Evolutionary conservation across 2,797 vertebrate genomes (phyloP), one percentile per base, ranked within the genome.

Genomic region (Melanotaenia nigrans): DNA sequence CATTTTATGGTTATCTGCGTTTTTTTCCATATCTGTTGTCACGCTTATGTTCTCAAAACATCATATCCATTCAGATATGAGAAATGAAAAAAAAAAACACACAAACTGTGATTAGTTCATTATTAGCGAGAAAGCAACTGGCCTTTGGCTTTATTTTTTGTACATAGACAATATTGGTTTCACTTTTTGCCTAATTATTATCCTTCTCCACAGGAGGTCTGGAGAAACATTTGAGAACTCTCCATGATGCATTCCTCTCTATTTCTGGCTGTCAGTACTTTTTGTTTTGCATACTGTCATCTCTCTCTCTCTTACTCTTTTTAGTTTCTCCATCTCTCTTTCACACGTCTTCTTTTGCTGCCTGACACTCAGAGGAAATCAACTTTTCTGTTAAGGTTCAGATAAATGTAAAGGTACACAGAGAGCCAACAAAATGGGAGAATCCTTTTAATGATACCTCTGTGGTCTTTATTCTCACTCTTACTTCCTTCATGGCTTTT

Each of bases 281-380:
- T 82, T 83, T 57, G 24, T 78, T 72, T 73, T 82, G 61, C 65
- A 60, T 53, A 47, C 54, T 59, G 71, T 78, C 64, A 40, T 56
- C 63, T 59, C 60, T 57, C 60, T 28, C 28, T 70, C 11, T 64
- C 60, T 67, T 47, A 64, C 63, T 58, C 32, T 80, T 59, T 71
- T 25, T 54, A 64, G 59, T 55, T 55, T 71, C 57, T 68, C 73
- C 47, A 33, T 77, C 28, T 72, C 49, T 67, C 62, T 73, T 61
- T 28, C 68, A 65, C 66, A 69, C 55, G 24, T 60, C 57, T 71
- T 61, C 32, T 38, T 49, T 65, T 56, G 38, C 72, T 58, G 56
- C 61, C 68, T 45, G 28, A 65, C 76, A 82, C 82, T 81, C 69
- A 65, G 49, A 88, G 75, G 71, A 87, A 85, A 91, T 90, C 86